Percentiles rank a stretch among this genome's conserved stretches.
These are phyloP conservation scores for Xenopus laevis DNA, from an alignment of 2,113 vertebrate genomes.

Conservation along the genomic window DNA sequence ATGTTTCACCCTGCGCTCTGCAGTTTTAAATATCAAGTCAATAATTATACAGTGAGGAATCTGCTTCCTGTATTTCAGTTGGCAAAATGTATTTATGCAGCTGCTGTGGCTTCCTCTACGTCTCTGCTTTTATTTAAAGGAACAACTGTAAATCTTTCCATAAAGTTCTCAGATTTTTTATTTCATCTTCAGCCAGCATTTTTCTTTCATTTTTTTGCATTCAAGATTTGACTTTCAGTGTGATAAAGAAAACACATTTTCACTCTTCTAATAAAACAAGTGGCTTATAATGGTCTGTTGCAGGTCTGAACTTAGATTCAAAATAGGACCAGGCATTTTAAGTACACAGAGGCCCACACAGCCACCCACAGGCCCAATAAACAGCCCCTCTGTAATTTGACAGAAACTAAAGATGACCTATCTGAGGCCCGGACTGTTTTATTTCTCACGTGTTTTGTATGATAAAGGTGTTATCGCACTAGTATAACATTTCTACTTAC, in stretches of 20 bases:
- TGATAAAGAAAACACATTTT: not conserved
- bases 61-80: slow-evolving; percentile 50
- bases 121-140: slow-evolving; percentile 54
- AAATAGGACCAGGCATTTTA: too few relatives aligned
- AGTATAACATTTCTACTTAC: too few relatives aligned
- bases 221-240: not conserved
- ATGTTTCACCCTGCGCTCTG: not conserved
- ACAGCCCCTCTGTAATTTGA: too few relatives aligned
- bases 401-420: too few relatives aligned
- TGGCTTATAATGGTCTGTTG: not conserved
- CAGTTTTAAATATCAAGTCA: slow-evolving; percentile 52
- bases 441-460: too few relatives aligned
- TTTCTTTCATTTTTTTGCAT: not conserved
- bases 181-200: not conserved
- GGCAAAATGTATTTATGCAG: slow-evolving; percentile 53
- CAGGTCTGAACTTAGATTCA: not conserved
- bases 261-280: not conserved
- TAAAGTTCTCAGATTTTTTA: not conserved
- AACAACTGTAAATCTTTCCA: slow-evolving; percentile 44
- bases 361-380: too few relatives aligned
- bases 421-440: too few relatives aligned
- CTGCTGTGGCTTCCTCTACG: slow-evolving; percentile 50
- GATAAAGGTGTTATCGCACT: too few relatives aligned
- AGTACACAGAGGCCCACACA: too few relatives aligned
- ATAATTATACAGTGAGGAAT: slow-evolving; percentile 35